These are phyloP conservation scores for Amorpha juglandis DNA, from an alignment of 2,888 invertebrate genomes.

Conservation along the genomic window DNA sequence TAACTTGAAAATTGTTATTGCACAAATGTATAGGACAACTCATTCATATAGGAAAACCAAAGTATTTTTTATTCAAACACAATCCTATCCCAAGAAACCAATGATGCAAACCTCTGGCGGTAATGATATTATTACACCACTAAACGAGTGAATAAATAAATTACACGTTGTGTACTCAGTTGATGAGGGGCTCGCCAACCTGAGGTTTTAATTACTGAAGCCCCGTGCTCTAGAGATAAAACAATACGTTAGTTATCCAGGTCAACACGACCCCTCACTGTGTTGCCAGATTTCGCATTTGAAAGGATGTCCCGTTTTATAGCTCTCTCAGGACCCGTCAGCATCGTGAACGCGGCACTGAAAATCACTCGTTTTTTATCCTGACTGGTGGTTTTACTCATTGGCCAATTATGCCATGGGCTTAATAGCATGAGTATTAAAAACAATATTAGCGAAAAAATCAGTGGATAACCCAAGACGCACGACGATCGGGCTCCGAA, in stretches of 20 bases:
- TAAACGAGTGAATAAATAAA: slow-evolving; percentile 23
- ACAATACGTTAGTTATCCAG: slow-evolving; percentile 48
- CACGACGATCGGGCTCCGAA: too few relatives aligned
- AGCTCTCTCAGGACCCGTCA: too few relatives aligned
- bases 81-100: background rate
- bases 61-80: too few relatives aligned
- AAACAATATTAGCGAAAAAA: too few relatives aligned
- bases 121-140: slow-evolving; percentile 11
- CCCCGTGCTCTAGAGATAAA: slow-evolving; percentile 52
- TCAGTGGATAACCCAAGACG: too few relatives aligned
- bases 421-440: too few relatives aligned
- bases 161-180: slow-evolving; percentile 35
- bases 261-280: slow-evolving; percentile 41
- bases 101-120: background rate
- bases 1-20: too few relatives aligned
- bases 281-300: background rate
- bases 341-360: too few relatives aligned
- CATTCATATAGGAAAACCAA: background rate
- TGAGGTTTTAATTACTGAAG: slow-evolving; percentile 55
- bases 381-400: too few relatives aligned
- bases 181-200: slow-evolving; percentile 38
- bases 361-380: too few relatives aligned
- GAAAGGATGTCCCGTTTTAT: background rate
- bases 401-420: too few relatives aligned
- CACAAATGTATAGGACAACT: background rate